These are phyloP conservation scores for Thryonomys swinderianus DNA, from an alignment of 2,113 vertebrate genomes.

Conservation along the genomic window DNA sequence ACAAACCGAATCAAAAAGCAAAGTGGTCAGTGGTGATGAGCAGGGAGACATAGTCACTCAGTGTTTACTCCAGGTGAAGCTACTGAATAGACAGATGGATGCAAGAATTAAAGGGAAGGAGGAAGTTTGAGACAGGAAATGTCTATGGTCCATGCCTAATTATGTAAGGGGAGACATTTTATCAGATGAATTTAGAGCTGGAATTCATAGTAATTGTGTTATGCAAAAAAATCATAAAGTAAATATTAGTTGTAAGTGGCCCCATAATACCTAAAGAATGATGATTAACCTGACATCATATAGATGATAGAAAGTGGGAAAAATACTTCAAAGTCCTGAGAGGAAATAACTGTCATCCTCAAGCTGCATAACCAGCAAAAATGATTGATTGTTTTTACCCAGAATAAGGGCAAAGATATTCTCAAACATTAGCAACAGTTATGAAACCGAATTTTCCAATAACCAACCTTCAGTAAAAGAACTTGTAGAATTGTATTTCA, in stretches of 20 bases:
- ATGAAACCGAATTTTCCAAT: not conserved
- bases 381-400: not conserved
- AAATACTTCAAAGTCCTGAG: not conserved
- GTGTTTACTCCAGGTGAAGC: not conserved
- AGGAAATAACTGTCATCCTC: constrained; percentile 12
- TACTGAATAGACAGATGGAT: not conserved
- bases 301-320: not conserved
- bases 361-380: not conserved
- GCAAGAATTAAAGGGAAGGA: not conserved
- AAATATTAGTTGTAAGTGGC: constrained; percentile 1
- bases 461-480: not conserved
- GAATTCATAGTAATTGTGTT: constrained; percentile 25
- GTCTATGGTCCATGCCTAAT: not conserved
- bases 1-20: not conserved
- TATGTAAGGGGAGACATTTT: not conserved
- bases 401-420: not conserved
- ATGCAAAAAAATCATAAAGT: not conserved
- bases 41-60: not conserved
- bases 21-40: not conserved
- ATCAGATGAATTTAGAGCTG: not conserved
- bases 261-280: constrained; percentile 14
- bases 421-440: not conserved
- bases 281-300: not conserved
- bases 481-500: not conserved
- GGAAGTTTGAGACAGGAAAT: not conserved